Evolutionary conservation across 2,797 vertebrate genomes (phyloP).

Genomic region (Mus minutoides): DNA sequence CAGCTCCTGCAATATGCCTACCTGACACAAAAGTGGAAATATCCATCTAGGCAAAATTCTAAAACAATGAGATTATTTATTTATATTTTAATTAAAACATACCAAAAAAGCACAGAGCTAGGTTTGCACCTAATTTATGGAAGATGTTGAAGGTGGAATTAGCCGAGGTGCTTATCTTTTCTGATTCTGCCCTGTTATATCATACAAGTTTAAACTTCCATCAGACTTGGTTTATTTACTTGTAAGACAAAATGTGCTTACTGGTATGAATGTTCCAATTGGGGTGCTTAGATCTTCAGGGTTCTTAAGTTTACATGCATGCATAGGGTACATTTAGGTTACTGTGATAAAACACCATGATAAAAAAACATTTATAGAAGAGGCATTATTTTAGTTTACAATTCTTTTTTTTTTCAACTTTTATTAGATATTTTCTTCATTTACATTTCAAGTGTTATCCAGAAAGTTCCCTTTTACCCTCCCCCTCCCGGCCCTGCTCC

Average conservation of each 20-base stretch:
- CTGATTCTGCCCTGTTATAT: background rate
- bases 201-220: background rate
- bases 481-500: no score
- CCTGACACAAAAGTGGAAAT: background rate
- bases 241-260: background rate
- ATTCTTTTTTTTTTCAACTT: no score
- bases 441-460: no score
- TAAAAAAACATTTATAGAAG: background rate
- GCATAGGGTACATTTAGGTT: background rate
- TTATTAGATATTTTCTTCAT: no score
- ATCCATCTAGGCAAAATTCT: background rate
- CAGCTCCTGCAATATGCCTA: background rate
- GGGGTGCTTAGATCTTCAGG: background rate
- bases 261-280: background rate
- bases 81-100: background rate
- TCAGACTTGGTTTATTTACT: background rate
- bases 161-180: background rate
- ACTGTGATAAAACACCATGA: background rate
- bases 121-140: background rate
- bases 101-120: background rate
- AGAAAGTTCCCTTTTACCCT: no score
- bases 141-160: background rate
- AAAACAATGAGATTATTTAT: background rate
- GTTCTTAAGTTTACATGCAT: background rate
- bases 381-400: background rate